Base-by-base conservation (phyloP, 2,888 invertebrate species). In the Pammene fasciana region DNA sequence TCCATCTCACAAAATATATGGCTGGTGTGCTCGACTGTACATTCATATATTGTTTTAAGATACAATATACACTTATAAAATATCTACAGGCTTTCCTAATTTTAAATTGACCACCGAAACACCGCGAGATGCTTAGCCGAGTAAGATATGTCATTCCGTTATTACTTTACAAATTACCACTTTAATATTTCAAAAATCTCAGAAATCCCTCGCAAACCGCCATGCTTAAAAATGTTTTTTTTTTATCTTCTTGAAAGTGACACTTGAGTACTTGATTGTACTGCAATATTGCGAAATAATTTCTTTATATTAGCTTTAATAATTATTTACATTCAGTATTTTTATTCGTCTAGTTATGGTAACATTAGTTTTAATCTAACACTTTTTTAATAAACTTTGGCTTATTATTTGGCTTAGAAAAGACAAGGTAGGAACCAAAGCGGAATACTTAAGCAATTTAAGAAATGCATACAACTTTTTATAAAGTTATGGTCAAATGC, bases 361-460 rank as follows among this genome's bases (percentile, higher is more conserved):
- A 71, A 62, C 54, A 68, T 76, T 74, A 75, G 72, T 68, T 70
- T 74, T 74, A 72, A 68, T 65, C 74, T 77, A 77, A 77, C 71
- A 73, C 60, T 57, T 78, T 79, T 84, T 57, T 82, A 77, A 79
- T 80, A 81, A 84, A 86, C 87, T 91, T 91, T 90, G 91, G 90
- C 90, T 87, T 86, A 81, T 76, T 85, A 82, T 91, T 90, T 90
- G 90, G 90, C 90, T 85, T 87, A 84, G 82, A 82, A 77, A 78
- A 84, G 80, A 81, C 79, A 82, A 78, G 76, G 78, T 78, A 82
- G 76, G 72, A 79, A 76, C 73, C 14, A 75, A 76, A 75, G 72
- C 74, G 65, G 11, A 65, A 62, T 66, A 67, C 70, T 50, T 71
- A 72, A 72, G 72, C 73, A 64, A 70, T 55, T 71, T 64, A 70